Conservation (phyloP, 2,113 vertebrate species). For the Periophthalmodon schlosseri region DNA sequence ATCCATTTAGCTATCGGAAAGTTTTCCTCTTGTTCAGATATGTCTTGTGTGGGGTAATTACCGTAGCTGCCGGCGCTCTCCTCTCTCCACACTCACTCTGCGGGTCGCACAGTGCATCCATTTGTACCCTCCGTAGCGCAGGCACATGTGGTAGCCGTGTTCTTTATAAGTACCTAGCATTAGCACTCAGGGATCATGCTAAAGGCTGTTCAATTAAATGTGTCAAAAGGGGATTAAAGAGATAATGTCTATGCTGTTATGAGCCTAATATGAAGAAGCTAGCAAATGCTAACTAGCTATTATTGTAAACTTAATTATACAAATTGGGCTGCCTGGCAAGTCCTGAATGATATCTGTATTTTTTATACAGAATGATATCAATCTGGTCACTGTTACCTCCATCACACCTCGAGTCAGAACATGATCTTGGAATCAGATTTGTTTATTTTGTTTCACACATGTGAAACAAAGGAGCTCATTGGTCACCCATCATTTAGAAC, state of each 20-base stretch:
- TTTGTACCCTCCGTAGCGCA: background rate
- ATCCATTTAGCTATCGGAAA: constrained; percentile 17
- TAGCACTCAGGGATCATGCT: background rate
- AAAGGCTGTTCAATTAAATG: background rate
- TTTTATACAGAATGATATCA: no score
- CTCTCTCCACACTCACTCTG: background rate
- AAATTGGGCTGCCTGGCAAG: no score
- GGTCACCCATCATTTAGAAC: no score
- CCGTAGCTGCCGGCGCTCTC: background rate
- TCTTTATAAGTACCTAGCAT: background rate
- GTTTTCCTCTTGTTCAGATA: constrained; percentile 15
- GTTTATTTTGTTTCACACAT: no score
- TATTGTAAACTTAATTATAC: no score
- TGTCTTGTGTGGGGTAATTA: constrained; percentile 28
- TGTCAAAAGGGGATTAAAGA: background rate
- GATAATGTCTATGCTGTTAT: background rate
- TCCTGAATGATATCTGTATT: no score
- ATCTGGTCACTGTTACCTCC: no score
- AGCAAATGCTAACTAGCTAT: no score
- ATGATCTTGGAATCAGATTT: no score
- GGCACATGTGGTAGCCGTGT: background rate
- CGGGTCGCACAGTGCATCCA: background rate
- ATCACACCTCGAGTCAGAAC: no score
- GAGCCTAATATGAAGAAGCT: background rate
- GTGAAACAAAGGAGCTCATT: no score